phyloP scores from a whole-genome alignment of 2,888 invertebrate genomes.

The Ctena decussata region DNA sequence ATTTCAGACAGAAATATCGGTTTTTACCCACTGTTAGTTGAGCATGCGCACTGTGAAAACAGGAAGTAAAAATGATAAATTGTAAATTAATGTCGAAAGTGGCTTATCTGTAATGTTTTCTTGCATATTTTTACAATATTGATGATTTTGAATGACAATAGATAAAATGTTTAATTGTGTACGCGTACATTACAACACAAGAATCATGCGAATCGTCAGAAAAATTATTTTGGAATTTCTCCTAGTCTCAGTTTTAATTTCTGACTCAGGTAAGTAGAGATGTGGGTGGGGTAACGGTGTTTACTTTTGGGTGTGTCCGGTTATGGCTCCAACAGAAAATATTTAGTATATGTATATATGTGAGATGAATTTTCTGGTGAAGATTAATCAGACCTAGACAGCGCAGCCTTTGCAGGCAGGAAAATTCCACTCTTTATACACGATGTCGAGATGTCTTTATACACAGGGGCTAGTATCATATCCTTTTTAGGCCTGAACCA shows the following conservation, averaged over 20 bases:
- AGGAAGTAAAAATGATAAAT: constrained; percentile 15
- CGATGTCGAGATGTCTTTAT: too few species aligned
- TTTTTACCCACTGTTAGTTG: not conserved
- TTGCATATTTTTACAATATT: not conserved
- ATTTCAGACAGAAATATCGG: too few species aligned
- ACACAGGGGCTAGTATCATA: too few species aligned
- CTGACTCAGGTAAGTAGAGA: not conserved
- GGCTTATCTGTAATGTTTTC: not conserved
- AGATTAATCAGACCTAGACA: too few species aligned
- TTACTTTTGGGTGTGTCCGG: not conserved
- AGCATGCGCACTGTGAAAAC: constrained; percentile 15
- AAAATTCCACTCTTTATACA: too few species aligned
- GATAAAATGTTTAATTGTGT: not conserved
- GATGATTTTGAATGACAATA: not conserved
- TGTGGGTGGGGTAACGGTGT: not conserved
- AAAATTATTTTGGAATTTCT: not conserved
- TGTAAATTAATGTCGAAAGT: not conserved
- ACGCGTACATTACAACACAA: not conserved
- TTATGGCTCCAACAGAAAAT: too few species aligned
- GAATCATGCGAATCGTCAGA: not conserved
- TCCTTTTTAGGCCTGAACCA: too few species aligned
- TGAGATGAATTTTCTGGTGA: too few species aligned
- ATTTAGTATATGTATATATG: too few species aligned
- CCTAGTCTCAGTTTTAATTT: not conserved
- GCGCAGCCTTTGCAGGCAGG: too few species aligned